Percentiles rank a stretch among this genome's conserved stretches.
phyloP scores from a whole-genome alignment of 1,140 invertebrate genomes.

The Liolophura sinensis region DNA sequence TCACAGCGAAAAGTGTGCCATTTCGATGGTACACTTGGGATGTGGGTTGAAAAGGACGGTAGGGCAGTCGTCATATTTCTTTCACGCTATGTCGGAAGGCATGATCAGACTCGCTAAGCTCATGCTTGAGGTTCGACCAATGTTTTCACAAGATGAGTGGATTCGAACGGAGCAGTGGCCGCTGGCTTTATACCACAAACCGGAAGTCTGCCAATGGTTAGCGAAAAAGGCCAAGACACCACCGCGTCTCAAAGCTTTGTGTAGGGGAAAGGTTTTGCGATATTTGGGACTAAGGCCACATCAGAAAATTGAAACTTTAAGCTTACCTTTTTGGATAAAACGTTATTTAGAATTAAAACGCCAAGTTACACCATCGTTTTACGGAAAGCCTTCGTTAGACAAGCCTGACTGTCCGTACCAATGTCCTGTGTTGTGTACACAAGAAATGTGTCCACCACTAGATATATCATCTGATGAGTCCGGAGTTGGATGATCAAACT shows the following conservation, averaged over 20 bases:
- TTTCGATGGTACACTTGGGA: slow-evolving; percentile 46
- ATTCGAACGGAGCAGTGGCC: slow-evolving; percentile 34
- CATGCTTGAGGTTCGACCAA: slow-evolving; percentile 38
- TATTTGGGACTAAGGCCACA: slow-evolving; percentile 16
- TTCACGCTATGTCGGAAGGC: slow-evolving; percentile 41
- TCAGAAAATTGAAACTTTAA: no score
- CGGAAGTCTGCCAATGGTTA: slow-evolving; percentile 38
- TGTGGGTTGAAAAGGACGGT: slow-evolving; percentile 33
- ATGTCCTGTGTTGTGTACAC: no score
- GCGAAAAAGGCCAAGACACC: slow-evolving; percentile 22
- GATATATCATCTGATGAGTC: no score
- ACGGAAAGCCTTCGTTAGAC: no score
- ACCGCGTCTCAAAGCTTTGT: slow-evolving; percentile 31
- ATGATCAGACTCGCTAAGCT: slow-evolving; percentile 35
- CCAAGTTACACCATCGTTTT: no score
- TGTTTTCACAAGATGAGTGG: slow-evolving; percentile 43
- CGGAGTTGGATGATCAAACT: no score
- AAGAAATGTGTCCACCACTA: no score
- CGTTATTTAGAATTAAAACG: no score
- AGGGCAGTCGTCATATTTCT: slow-evolving; percentile 37
- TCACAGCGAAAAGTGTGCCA: slow-evolving; percentile 47
- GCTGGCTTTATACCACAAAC: slow-evolving; percentile 38
- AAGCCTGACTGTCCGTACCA: no score
- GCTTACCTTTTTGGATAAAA: no score
- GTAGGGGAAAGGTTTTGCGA: slow-evolving; percentile 35